These are phyloP conservation scores for Vanessa tameamea DNA, from an alignment of 1,140 invertebrate species.

Conservation along the genomic window DNA sequence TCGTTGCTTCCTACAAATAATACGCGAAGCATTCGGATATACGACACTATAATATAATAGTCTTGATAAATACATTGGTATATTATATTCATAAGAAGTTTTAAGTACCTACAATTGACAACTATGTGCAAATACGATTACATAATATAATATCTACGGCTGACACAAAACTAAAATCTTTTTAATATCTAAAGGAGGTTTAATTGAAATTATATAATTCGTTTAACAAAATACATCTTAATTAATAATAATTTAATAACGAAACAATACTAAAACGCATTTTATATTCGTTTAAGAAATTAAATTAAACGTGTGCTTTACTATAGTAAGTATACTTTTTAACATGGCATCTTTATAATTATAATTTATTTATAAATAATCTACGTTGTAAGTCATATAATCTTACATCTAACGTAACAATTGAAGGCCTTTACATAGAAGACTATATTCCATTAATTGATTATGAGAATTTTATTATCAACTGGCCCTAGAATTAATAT, in stretches of 20 bases:
- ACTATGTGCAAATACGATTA: slow-evolving; percentile 45
- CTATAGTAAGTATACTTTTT: slow-evolving; percentile 41
- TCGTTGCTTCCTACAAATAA: slow-evolving; percentile 44
- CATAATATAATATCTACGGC: slow-evolving; percentile 24
- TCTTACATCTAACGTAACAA: slow-evolving; percentile 55
- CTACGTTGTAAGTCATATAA: slow-evolving; percentile 35
- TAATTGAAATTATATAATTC: slow-evolving; percentile 52
- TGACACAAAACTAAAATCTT: slow-evolving; percentile 29
- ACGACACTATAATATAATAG: slow-evolving; percentile 35
- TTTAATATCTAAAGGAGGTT: slow-evolving; percentile 31
- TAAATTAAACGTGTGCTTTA: slow-evolving; percentile 40
- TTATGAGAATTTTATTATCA: slow-evolving; percentile 22
- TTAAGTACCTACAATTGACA: slow-evolving; percentile 52
- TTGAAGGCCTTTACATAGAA: slow-evolving; percentile 69
- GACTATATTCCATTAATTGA: slow-evolving; percentile 40
- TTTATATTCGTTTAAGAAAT: slow-evolving; percentile 55
- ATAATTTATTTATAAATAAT: slow-evolving; percentile 47
- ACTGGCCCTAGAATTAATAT: slow-evolving; percentile 29
- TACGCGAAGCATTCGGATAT: slow-evolving; percentile 38
- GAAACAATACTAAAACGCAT: slow-evolving; percentile 77
- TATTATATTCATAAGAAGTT: slow-evolving; percentile 54
- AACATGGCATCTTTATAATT: slow-evolving; percentile 66
- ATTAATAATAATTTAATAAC: slow-evolving; percentile 48
- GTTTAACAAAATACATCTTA: background rate
- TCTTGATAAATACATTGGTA: slow-evolving; percentile 40